These are phyloP conservation scores for Eufriesea mexicana DNA, from an alignment of 1,140 invertebrate genomes.

Conservation along the genomic window DNA sequence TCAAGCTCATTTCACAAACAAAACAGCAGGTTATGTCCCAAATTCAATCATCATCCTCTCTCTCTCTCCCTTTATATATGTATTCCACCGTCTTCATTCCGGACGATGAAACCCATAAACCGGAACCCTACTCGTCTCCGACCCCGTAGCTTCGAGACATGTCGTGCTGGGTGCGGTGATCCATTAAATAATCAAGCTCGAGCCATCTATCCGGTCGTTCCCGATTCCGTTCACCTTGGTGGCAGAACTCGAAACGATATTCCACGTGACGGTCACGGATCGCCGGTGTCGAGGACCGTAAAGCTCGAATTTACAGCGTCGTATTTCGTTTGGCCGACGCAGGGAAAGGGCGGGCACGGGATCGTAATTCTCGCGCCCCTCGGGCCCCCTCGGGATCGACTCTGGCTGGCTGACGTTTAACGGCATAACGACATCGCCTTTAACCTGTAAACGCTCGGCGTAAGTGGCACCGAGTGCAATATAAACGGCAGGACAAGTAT, in stretches of 20 bases:
- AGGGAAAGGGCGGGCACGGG: constrained; percentile 20
- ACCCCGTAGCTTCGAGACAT: too few species aligned
- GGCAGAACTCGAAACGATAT: constrained; percentile 7
- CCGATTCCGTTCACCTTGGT: background rate
- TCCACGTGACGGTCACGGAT: background rate
- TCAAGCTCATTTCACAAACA: too few species aligned
- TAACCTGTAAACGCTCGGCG: constrained; percentile 44
- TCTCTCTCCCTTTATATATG: too few species aligned
- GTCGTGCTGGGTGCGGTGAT: too few species aligned
- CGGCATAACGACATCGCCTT: constrained; percentile 57
- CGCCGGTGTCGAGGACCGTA: background rate
- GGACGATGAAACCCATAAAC: too few species aligned
- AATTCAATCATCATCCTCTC: too few species aligned
- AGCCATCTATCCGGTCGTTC: background rate
- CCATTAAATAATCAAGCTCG: background rate
- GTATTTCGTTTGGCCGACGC: constrained; percentile 32
- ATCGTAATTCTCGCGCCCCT: constrained; percentile 24
- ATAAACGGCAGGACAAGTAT: constrained; percentile 41
- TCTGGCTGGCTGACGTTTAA: constrained; percentile 41
- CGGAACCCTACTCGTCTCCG: too few species aligned
- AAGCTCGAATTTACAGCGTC: constrained; percentile 43
- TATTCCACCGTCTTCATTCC: too few species aligned
- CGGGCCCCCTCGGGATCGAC: constrained; percentile 1
- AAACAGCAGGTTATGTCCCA: too few species aligned
- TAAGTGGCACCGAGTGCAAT: constrained; percentile 43